Conservation (phyloP, 2,113 vertebrate genomes). For the Halcyon senegalensis region DNA sequence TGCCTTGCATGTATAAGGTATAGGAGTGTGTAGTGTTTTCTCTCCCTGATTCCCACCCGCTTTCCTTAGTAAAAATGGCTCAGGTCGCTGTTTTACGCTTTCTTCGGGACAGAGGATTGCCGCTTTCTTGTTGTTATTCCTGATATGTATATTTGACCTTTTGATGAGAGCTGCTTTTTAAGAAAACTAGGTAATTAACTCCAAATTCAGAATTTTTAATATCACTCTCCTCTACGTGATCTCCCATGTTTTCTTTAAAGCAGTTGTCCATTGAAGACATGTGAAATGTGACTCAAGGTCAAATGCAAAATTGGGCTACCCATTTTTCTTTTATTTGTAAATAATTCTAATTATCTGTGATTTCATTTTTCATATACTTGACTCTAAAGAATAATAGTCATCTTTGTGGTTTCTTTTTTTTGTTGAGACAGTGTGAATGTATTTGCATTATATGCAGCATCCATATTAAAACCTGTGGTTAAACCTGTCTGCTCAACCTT, state of each 20-base stretch:
- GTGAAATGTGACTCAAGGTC: background rate
- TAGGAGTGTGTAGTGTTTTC: background rate
- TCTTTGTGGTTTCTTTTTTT: background rate
- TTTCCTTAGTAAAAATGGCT: background rate
- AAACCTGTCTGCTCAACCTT: background rate
- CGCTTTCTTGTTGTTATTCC: background rate
- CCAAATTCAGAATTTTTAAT: background rate
- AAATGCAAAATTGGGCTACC: background rate
- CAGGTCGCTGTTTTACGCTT: background rate
- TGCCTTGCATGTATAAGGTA: background rate
- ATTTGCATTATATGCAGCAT: background rate
- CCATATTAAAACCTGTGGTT: background rate
- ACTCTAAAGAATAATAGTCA: background rate
- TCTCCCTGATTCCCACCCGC: rapidly evolving
- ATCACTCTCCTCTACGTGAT: background rate
- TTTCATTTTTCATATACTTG: background rate
- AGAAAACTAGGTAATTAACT: background rate
- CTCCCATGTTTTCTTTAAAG: background rate
- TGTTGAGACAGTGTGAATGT: background rate
- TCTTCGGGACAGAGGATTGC: background rate
- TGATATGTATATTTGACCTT: background rate
- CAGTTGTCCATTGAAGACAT: background rate
- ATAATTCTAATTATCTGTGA: background rate
- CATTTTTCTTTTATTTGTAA: background rate
- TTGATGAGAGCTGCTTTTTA: background rate